Base-by-base conservation (phyloP, 2,888 invertebrate genomes). In the Drosophila pegasa region DNA sequence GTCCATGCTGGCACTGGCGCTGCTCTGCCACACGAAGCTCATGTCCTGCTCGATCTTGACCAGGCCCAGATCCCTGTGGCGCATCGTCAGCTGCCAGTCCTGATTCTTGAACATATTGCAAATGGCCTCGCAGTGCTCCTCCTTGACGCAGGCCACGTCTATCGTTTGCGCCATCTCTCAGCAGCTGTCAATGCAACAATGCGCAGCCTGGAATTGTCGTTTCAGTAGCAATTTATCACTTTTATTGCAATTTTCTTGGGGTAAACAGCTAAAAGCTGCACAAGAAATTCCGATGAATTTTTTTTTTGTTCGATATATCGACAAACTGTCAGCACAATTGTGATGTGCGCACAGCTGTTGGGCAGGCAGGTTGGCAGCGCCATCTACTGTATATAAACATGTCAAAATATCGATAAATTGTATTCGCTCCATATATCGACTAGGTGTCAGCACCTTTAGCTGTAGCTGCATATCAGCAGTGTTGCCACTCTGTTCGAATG, bases 1-100 rank as follows among this genome's bases (percentile, higher is more conserved):
- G 4, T 63, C 77, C 6, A 58, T 14, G 2, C 33, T 31, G 6
- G 16, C 37, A 6, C 9, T 60, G 54, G 48, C 27, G 8, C 45
- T 48, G 33, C 47, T 50, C 6, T 64, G 78, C 78, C 73, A 75
- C 6, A 77, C 75, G 25, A 73, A 73, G 27, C 60, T 69, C 54
- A 75, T 64, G n/a, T 75, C 75, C 38, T 77, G 78, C 35, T 75
- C 75, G 7, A 75, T 72, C 31, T 75, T 75, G 8, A 75, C 78
- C 10, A 77, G 64, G 8, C 69, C 74, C 31, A 77, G 33, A 25
- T 75, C 74, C 6, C 74, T 77, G 60, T 77, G 75, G 16, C 78
- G 38, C 78, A 77, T 73, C 16, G 68, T 64, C 16, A 75, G 12
- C 33, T 61, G 78, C 78, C 75, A 75, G 48, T 75, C 75, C 27